Evolutionary conservation across 2,888 invertebrate genomes (phyloP), one percentile per base, ranked within the genome.

Genomic region (Chrysolina oricalcia): DNA sequence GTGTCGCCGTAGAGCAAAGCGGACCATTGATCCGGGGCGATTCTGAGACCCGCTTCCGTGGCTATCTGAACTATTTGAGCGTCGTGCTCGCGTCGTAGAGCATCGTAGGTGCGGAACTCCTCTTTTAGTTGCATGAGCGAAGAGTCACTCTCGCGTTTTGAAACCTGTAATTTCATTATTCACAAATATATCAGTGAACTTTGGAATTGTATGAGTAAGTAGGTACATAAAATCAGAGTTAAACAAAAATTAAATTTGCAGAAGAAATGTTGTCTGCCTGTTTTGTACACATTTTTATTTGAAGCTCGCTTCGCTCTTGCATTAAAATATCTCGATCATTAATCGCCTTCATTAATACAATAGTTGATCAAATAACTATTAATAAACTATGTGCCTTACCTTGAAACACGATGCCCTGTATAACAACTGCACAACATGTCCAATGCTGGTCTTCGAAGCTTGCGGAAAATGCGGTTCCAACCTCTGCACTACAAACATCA

Each of bases 31-130:
- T 99, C 99, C 0, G 99, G 98, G 0, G 98, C 97, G 78, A 99
- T 99, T 74, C 98, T 91, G 27, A 99, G 90, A 0, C 99, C 99
- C 0, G 98, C 97, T 89, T 99, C 99, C 0, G 97, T 96, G 0
- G 99, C 99, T 78, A 99, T 99, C 89, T 98, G 97, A 5, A 99
- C 98, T 82, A 99, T 98, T 89, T 99, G 99, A 11, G 98, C 96
- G 89, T 99, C 99, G 87, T 99, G 99, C 86, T 99, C 99, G 0
- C 98, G 91, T 9, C 99, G 91, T 70, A 99, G 88, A 0, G 96
- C 93, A 83, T 99, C 98, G 87, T 99, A 99, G 0, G 96, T 96
- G 17, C 98, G 93, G 87, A 98, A 99, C 87, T 99, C 98, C 84
- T 98, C 98, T 87, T 98, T 98, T 19, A 98, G 88, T 88, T 99